Evolutionary conservation across 2,113 vertebrate species (phyloP), one percentile per base, ranked within the genome.

Genomic region (Neopipo cinnamomea): DNA sequence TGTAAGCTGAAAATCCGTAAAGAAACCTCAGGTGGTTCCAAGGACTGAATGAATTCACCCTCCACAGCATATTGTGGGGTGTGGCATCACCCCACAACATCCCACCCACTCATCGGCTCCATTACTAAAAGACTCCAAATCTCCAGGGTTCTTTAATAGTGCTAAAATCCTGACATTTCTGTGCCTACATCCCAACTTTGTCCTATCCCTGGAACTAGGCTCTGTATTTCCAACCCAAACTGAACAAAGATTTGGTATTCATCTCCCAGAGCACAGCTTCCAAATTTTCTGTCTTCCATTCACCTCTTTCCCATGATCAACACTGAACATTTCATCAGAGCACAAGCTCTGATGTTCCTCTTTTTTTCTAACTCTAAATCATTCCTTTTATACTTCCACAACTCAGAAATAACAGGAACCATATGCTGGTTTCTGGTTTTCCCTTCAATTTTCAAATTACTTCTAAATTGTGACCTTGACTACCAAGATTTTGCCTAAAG

Each of bases 401-500:
- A 7, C 46, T 46, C 78, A 44, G 62, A 85, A 87, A 42, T 9
- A 88, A 83, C 73, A 68, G 79, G 63, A 80, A 63, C 14, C 46
- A 18, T n/a, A 22, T 11, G 14, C 75, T 61, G 55, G 33, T 86
- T 85, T 44, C 88, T 86, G 68, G 28, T 37, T 89, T 78, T 77
- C 55, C 82, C 49, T 95, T 96, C 92, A 35, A 55, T 93, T 96
- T 94, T 30, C 88, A 86, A 94, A 83, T 88, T 47, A 63, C 85
- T 88, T 52, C 71, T 76, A 75, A 96, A 63, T 88, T 93, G 93
- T 92, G 95, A 97, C 95, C 88, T 97, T 94, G 85, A 94, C 92
- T 49, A 67, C 37, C 74, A 47, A 65, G 89, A 33, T 39, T 89
- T 92, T 85, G 95, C 95, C 93, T 85, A 53, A 65, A 95, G 95